Evolutionary conservation across 1,140 invertebrate species (phyloP).

Genomic region (Pseudoatta argentina): DNA sequence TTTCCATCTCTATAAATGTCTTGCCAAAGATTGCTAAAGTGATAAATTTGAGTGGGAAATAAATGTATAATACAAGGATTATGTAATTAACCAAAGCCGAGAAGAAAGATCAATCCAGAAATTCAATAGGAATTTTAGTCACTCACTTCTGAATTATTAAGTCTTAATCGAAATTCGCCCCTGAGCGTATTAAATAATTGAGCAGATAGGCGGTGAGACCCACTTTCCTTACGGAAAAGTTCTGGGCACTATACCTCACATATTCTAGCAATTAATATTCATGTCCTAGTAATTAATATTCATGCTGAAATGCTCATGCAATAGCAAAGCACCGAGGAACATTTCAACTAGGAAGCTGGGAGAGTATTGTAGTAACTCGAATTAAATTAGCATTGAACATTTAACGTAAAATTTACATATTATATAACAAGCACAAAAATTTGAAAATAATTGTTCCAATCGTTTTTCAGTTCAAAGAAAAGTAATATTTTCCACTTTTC

Average conservation of each 20-base stretch:
- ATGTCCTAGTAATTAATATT: constrained; percentile 20
- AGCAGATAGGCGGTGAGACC: not conserved
- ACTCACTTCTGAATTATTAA: constrained; percentile 34
- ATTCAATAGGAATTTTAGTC: constrained; percentile 31
- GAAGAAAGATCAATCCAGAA: constrained; percentile 18
- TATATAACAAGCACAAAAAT: not conserved
- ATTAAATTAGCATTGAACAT: constrained; percentile 26
- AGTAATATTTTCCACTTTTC: not conserved
- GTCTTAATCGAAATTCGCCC: constrained; percentile 3
- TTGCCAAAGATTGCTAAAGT: not conserved
- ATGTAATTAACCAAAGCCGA: constrained; percentile 27
- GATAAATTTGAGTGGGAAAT: not conserved
- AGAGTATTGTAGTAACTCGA: constrained; percentile 7
- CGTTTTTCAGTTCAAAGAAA: not conserved
- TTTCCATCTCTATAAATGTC: not conserved
- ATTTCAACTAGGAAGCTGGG: constrained; percentile 4
- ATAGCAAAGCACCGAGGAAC: constrained; percentile 7
- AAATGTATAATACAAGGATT: not conserved
- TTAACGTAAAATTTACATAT: constrained; percentile 17
- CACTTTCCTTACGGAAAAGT: not conserved
- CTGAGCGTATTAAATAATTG: constrained; percentile 25
- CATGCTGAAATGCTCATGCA: constrained; percentile 18
- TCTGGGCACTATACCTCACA: not conserved
- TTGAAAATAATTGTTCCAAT: not conserved
- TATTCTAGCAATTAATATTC: constrained; percentile 22